These are phyloP conservation scores for Epinephelus awoara DNA, from an alignment of 2,797 vertebrate genomes.

Conservation along the genomic window DNA sequence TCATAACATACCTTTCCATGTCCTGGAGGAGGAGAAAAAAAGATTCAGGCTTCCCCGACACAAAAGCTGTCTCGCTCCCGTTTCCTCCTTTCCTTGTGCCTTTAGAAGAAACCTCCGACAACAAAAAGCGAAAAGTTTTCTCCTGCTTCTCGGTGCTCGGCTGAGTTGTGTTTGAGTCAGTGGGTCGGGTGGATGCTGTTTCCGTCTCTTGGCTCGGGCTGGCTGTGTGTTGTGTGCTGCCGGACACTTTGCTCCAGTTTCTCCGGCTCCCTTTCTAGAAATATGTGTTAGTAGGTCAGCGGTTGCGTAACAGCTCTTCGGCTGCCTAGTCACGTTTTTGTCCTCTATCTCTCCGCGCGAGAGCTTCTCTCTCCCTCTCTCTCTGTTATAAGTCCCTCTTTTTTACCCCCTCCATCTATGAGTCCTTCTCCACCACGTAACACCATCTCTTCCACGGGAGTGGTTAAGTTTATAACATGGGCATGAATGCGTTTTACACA, in stretches of 20 bases:
- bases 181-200: constrained; percentile 55
- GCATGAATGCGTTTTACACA: constrained; percentile 11
- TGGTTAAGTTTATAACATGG: constrained; percentile 47
- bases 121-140: constrained; percentile 54
- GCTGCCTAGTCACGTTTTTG: constrained; percentile 87
- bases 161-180: constrained; percentile 48
- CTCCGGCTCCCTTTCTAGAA: constrained; percentile 79
- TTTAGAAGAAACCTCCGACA: constrained; percentile 58
- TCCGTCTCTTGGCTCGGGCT: constrained; percentile 64
- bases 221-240: constrained; percentile 70
- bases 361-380: constrained; percentile 20
- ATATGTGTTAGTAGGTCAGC: constrained; percentile 91
- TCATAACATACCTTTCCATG: constrained; percentile 74
- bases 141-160: constrained; percentile 42
- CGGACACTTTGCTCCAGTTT: constrained; percentile 87
- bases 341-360: constrained; percentile 71
- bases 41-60: constrained; percentile 76
- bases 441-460: constrained; percentile 22
- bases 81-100: constrained; percentile 67
- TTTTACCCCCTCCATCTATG: no score
- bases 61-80: constrained; percentile 81
- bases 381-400: no score
- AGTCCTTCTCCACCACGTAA: no score
- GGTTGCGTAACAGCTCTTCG: constrained; percentile 88
- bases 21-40: constrained; percentile 48